phyloP scores from a whole-genome alignment of 1,140 invertebrate species.

The Trachymyrmex cornetzi region DNA sequence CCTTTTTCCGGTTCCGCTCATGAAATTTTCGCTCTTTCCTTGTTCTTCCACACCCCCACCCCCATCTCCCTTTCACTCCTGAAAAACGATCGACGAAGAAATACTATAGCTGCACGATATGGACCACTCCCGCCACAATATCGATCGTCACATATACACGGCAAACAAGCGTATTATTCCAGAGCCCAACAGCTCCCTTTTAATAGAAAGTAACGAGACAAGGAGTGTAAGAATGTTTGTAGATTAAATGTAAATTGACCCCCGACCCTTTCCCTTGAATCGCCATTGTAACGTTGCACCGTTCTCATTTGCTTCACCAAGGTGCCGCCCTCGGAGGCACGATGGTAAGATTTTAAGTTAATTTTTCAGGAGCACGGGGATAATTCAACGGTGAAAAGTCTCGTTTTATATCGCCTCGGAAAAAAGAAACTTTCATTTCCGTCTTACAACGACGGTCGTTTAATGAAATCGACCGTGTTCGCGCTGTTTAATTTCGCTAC shows the following conservation, averaged over 20 bases:
- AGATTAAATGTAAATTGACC: conserved; percentile 64
- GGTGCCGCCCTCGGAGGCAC: conserved; percentile 46
- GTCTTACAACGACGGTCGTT: conserved; percentile 35
- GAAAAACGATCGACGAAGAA: not conserved
- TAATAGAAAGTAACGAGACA: conserved; percentile 64
- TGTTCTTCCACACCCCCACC: too few relatives aligned
- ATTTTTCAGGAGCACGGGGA: conserved; percentile 56
- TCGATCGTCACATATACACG: conserved; percentile 44
- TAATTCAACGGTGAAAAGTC: conserved; percentile 63
- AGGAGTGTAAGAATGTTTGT: conserved; percentile 61
- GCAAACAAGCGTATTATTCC: conserved; percentile 37
- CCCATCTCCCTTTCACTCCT: not conserved
- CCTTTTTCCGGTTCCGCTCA: not conserved
- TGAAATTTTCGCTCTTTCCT: not conserved
- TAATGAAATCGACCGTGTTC: conserved; percentile 50
- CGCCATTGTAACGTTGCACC: conserved; percentile 59
- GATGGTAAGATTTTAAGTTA: conserved; percentile 62
- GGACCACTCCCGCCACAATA: conserved; percentile 29
- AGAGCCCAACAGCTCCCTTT: conserved; percentile 34
- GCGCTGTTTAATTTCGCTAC: conserved; percentile 21
- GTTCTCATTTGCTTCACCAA: conserved; percentile 48
- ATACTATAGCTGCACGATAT: conserved; percentile 14
- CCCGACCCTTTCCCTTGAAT: not conserved
- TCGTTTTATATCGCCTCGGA: conserved; percentile 45
- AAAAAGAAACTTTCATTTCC: conserved; percentile 58